Evolutionary conservation across 2,797 vertebrate genomes (phyloP).

Genomic region (Characodon lateralis): DNA sequence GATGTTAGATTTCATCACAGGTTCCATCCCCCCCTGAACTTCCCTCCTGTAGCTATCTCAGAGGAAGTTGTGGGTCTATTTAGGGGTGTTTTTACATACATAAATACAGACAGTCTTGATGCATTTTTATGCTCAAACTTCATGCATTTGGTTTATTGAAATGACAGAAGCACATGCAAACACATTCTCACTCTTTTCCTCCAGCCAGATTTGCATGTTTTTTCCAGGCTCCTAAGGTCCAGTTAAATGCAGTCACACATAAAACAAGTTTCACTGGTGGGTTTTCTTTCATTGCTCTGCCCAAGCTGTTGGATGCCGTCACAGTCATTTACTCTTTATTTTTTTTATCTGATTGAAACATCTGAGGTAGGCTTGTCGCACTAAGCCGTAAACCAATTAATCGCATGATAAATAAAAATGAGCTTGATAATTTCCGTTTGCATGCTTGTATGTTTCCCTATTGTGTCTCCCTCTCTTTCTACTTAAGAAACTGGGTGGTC

Average conservation of each 20-base stretch:
- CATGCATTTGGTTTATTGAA: conserved; percentile 18
- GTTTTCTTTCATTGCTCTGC: not conserved
- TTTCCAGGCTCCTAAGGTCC: conserved; percentile 5
- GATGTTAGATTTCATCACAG: conserved; percentile 43
- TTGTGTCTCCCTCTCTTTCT: no score
- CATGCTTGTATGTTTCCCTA: no score
- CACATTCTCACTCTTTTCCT: conserved; percentile 1
- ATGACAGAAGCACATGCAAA: not conserved
- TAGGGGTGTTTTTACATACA: conserved; percentile 54
- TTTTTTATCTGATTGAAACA: not conserved
- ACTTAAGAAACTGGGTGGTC: no score
- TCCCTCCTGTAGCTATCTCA: not conserved
- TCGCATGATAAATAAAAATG: no score
- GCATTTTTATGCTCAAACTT: conserved; percentile 7
- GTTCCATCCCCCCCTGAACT: conserved; percentile 22
- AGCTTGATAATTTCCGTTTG: no score
- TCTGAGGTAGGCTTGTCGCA: not conserved
- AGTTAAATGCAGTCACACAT: conserved; percentile 10
- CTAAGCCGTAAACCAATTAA: no score
- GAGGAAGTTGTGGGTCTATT: conserved; percentile 24
- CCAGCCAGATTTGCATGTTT: not conserved
- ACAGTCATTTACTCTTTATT: not conserved
- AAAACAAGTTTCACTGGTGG: not conserved
- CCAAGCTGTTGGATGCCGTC: not conserved
- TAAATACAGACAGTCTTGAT: conserved; percentile 16